phyloP scores from a whole-genome alignment of 2,797 vertebrate genomes.

The Rhinatrema bivittatum region DNA sequence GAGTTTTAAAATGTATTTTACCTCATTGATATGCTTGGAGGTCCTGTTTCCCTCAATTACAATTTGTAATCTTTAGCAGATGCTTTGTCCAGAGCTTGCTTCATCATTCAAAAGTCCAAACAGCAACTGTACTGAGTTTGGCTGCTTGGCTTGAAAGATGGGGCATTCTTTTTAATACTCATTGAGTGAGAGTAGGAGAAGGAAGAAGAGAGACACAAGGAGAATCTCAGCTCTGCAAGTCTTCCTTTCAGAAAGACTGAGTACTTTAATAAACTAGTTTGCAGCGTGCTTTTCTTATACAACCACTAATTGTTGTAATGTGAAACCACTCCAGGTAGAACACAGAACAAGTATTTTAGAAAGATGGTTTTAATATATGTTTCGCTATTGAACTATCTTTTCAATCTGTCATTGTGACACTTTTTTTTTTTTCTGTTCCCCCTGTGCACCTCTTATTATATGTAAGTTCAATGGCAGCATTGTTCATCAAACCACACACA shows the following conservation, averaged over 20 bases:
- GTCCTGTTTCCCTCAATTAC: slow-evolving; percentile 6
- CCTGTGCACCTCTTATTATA: too few species aligned
- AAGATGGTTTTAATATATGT: not conserved
- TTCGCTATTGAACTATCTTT: not conserved
- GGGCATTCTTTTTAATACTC: slow-evolving; percentile 18
- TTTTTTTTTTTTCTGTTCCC: too few species aligned
- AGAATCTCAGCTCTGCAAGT: not conserved
- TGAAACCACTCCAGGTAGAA: not conserved
- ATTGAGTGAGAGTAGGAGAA: not conserved
- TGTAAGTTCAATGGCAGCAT: too few species aligned
- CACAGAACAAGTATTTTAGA: not conserved
- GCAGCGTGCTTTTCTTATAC: not conserved
- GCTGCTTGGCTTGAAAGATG: slow-evolving; percentile 7
- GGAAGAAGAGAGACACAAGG: not conserved
- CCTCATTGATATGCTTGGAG: slow-evolving; percentile 17
- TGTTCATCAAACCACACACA: not conserved
- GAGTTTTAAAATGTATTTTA: not conserved
- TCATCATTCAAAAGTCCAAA: slow-evolving; percentile 29
- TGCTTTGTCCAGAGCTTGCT: slow-evolving; percentile 24
- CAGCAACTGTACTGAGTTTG: slow-evolving; percentile 9
- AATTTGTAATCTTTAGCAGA: slow-evolving; percentile 27
- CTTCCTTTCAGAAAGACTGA: not conserved
- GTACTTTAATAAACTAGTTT: slow-evolving; percentile 19
- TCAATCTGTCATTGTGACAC: not conserved
- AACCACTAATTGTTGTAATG: slow-evolving; percentile 6